A percentile compares a stretch with the other conserved stretches of the same genome.
These are phyloP conservation scores for Plectropomus leopardus DNA, from an alignment of 2,113 vertebrate species.

Conservation along the genomic window DNA sequence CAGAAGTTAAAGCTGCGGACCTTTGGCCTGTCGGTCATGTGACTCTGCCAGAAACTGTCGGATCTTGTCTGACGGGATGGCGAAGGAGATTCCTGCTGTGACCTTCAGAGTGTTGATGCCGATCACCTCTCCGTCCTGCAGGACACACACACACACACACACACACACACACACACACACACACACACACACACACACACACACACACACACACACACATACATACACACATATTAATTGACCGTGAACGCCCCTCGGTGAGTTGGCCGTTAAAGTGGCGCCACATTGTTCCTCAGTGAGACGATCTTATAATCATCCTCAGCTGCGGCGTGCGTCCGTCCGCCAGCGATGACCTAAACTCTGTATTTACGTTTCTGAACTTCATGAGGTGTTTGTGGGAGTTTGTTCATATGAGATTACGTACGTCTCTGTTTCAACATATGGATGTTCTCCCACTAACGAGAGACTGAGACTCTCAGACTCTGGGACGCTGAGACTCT, in stretches of 20 bases:
- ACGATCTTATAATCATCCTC: slow-evolving; percentile 17
- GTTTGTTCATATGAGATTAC: slow-evolving; percentile 41
- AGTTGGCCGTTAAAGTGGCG: neutral
- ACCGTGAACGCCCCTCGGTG: slow-evolving; percentile 1
- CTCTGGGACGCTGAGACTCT: neutral
- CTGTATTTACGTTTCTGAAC: slow-evolving; percentile 22
- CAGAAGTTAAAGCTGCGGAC: slow-evolving; percentile 78
- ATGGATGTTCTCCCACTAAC: neutral
- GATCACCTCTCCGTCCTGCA: slow-evolving; percentile 98
- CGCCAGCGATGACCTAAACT: slow-evolving; percentile 50
- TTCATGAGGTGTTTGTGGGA: neutral
- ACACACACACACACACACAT: slow-evolving; percentile 7
- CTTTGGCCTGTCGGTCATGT: slow-evolving; percentile 93
- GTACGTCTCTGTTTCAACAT: slow-evolving; percentile 5
- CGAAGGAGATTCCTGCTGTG: slow-evolving; percentile 98
- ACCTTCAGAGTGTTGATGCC: slow-evolving; percentile 99
- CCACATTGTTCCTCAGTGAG: neutral
- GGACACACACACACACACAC: slow-evolving; percentile 15
- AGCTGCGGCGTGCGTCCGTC: neutral
- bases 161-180: slow-evolving; percentile 8
- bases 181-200: slow-evolving; percentile 20
- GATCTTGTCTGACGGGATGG: slow-evolving; percentile 98
- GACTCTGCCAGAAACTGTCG: slow-evolving; percentile 96
- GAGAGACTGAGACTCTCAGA: neutral
- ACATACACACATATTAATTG: neutral